Percentiles rank a stretch among this genome's conserved stretches.
Evolutionary conservation across 2,113 vertebrate genomes (phyloP).

Genomic region (Gorilla gorilla): DNA sequence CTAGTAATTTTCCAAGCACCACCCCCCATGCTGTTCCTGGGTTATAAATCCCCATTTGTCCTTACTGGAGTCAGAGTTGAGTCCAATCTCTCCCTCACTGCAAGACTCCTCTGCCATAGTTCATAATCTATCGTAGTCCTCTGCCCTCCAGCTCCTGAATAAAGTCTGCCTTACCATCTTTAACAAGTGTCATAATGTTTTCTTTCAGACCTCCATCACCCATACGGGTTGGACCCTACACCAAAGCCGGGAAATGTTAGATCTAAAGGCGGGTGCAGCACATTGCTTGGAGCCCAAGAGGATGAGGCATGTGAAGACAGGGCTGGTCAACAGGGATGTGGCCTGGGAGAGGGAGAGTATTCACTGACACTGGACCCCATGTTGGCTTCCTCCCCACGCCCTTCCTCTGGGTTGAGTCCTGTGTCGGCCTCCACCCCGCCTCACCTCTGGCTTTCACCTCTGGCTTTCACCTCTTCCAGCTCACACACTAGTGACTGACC

Average conservation of each 20-base stretch:
- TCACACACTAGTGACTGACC: background rate
- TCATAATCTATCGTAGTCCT: too few relatives aligned
- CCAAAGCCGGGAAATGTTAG: background rate
- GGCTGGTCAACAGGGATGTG: background rate
- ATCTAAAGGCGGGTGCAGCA: background rate
- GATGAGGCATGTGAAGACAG: background rate
- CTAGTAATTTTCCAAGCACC: background rate
- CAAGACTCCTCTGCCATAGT: background rate
- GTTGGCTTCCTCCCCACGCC: accelerated
- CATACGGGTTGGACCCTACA: background rate
- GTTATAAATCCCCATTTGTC: background rate
- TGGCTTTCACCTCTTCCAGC: background rate
- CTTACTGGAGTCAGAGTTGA: background rate
- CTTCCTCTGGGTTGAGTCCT: background rate
- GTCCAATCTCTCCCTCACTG: background rate
- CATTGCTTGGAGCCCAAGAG: background rate
- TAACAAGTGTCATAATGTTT: background rate
- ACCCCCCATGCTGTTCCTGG: background rate
- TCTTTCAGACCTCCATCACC: background rate
- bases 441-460: background rate
- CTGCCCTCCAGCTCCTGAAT: too few relatives aligned
- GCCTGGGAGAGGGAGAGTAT: background rate
- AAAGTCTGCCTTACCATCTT: background rate
- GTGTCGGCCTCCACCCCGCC: background rate
- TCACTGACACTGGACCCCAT: background rate